phyloP scores from a whole-genome alignment of 2,113 vertebrate genomes.

The Catharus minimus region DNA sequence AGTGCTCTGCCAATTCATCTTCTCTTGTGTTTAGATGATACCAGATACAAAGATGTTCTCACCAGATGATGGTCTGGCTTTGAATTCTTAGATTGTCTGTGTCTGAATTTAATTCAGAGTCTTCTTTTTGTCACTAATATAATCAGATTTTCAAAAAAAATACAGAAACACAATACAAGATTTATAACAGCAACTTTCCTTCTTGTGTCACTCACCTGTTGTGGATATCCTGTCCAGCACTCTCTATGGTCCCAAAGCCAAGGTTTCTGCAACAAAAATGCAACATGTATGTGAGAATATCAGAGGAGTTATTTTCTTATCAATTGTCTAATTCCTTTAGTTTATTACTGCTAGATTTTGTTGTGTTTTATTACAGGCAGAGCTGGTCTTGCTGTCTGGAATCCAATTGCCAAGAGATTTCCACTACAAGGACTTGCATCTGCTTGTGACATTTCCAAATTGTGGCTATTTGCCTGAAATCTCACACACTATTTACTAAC shows the following conservation, averaged over 20 bases:
- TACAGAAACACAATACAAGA: neutral
- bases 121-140: neutral
- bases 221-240: conserved; percentile 87
- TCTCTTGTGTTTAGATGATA: neutral
- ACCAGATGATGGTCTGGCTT: neutral
- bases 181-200: neutral
- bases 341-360: neutral
- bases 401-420: neutral
- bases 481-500: neutral
- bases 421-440: neutral
- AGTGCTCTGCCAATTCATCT: neutral
- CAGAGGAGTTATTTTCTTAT: neutral
- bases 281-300: neutral
- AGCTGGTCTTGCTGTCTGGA: neutral
- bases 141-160: neutral
- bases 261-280: conserved; percentile 76
- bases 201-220: conserved; percentile 79
- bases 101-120: neutral
- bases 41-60: neutral
- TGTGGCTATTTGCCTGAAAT: neutral
- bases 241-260: conserved; percentile 87
- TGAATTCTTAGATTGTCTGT: neutral
- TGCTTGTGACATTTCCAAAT: neutral
- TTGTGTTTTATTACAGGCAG: neutral
- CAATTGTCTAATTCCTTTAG: neutral